Conservation (phyloP, 2,113 vertebrate species). For the Brachypodius melanocephalos region DNA sequence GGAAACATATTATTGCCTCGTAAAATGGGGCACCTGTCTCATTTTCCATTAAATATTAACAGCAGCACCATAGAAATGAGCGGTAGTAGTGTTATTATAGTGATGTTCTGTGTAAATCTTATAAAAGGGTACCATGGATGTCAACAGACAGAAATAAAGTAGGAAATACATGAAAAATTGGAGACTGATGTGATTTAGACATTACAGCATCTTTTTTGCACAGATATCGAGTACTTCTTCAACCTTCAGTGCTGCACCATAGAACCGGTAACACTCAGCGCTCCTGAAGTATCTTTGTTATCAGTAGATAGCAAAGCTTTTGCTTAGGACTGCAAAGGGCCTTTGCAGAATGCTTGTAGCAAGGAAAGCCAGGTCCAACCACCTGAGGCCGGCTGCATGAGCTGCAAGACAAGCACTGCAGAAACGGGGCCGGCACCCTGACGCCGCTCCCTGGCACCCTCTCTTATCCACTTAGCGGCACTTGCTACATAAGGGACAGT, state of each 20-base stretch:
- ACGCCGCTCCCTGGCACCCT: background rate
- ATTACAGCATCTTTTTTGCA: background rate
- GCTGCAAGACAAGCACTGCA: background rate
- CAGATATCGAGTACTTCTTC: background rate
- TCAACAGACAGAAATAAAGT: background rate
- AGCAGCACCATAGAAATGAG: background rate
- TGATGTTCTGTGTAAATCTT: conserved; percentile 15
- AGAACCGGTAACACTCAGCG: rapidly evolving
- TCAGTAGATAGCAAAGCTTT: background rate
- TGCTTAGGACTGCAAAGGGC: background rate
- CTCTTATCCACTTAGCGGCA: background rate
- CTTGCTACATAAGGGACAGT: conserved; percentile 21
- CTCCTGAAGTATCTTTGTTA: background rate
- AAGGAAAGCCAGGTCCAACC: background rate
- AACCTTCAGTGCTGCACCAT: background rate
- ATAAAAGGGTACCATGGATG: background rate
- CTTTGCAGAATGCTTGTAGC: background rate
- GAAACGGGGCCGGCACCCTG: background rate
- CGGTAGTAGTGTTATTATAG: conserved; percentile 3
- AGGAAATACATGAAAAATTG: background rate
- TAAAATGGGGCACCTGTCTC: conserved; percentile 50
- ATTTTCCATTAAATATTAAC: conserved; percentile 67
- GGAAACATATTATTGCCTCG: background rate
- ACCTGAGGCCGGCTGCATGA: background rate
- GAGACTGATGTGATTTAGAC: background rate